Percentiles rank a stretch among this genome's conserved stretches.
These are phyloP conservation scores for Mylabris phalerata DNA, from an alignment of 1,140 invertebrate genomes.

Conservation along the genomic window DNA sequence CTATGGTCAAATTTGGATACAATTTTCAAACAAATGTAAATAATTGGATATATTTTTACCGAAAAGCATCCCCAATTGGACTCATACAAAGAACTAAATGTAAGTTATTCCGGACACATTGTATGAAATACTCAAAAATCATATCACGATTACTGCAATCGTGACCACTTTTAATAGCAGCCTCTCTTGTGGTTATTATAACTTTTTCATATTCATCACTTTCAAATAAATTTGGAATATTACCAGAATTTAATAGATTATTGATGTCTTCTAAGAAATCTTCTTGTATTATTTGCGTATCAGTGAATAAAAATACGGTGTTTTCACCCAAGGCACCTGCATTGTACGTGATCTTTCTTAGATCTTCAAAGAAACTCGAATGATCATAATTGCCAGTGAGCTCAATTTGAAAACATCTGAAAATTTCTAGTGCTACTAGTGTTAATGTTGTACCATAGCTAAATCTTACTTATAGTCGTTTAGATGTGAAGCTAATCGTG, in stretches of 20 bases:
- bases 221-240: constrained; percentile 80
- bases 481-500: constrained; percentile 72
- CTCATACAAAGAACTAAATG: constrained; percentile 86
- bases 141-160: constrained; percentile 61
- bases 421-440: constrained; percentile 20
- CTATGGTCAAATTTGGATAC: constrained; percentile 38
- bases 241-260: constrained; percentile 80
- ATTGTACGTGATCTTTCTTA: constrained; percentile 56
- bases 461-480: constrained; percentile 64
- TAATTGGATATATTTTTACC: constrained; percentile 40
- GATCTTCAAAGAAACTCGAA: constrained; percentile 56
- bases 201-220: constrained; percentile 77
- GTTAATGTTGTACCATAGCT: not conserved
- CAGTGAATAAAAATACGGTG: constrained; percentile 81
- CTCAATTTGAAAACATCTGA: constrained; percentile 79
- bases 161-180: constrained; percentile 65
- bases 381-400: constrained; percentile 76
- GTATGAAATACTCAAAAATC: constrained; percentile 78
- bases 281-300: constrained; percentile 87
- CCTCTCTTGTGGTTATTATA: constrained; percentile 61
- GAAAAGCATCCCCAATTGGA: constrained; percentile 78
- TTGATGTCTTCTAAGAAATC: constrained; percentile 90
- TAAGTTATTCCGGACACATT: constrained; percentile 68
- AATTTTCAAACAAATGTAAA: not conserved
- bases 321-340: constrained; percentile 67